Conservation (phyloP, 1,140 invertebrate genomes). For the Drosophila varians region DNA sequence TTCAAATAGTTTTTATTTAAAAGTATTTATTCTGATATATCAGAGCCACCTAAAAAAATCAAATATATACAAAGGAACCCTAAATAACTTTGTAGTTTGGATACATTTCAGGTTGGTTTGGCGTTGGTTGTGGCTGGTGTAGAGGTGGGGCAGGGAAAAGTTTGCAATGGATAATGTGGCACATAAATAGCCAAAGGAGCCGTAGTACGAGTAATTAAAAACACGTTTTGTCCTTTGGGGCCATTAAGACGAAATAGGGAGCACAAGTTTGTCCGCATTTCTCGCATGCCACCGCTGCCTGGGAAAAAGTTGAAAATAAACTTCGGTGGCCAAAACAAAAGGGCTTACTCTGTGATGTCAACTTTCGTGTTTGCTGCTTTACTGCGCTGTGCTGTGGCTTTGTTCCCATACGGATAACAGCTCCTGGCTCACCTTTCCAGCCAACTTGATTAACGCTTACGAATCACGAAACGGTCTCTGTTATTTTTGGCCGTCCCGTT, state of each 20-base stretch:
- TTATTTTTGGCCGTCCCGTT: constrained; percentile 40
- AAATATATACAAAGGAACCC: neutral
- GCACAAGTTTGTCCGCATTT: constrained; percentile 63
- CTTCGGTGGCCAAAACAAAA: constrained; percentile 61
- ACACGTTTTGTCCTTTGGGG: constrained; percentile 72
- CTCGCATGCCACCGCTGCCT: constrained; percentile 62
- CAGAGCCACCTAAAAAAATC: constrained; percentile 8
- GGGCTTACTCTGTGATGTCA: constrained; percentile 67
- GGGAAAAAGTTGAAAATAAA: constrained; percentile 76
- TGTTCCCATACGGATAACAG: constrained; percentile 35
- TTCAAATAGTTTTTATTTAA: neutral
- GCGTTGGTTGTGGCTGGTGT: constrained; percentile 20
- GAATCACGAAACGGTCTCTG: constrained; percentile 59
- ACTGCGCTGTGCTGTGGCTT: constrained; percentile 27
- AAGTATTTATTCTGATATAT: neutral
- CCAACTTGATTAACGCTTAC: constrained; percentile 72
- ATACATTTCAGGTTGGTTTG: neutral
- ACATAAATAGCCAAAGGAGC: constrained; percentile 36
- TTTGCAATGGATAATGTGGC: constrained; percentile 27
- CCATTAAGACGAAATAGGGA: constrained; percentile 16
- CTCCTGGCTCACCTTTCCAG: constrained; percentile 43
- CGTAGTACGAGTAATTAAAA: constrained; percentile 76
- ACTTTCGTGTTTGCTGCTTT: constrained; percentile 64
- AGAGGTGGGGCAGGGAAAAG: constrained; percentile 23
- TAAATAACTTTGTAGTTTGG: neutral